Conservation (phyloP, 2,888 invertebrate species). For the Melikaiella ostensackeni region DNA sequence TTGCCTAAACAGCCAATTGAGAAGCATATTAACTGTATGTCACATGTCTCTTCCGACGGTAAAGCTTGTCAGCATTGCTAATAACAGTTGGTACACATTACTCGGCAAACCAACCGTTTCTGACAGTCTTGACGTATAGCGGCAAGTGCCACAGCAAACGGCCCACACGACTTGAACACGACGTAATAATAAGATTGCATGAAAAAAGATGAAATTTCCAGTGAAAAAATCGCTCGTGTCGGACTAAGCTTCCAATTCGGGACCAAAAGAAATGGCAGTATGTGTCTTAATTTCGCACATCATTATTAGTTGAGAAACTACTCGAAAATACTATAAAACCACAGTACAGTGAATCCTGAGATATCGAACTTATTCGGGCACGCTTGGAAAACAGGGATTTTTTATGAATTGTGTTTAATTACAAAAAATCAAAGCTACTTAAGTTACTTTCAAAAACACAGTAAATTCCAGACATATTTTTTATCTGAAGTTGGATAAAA, state of each 20-base stretch:
- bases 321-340: no score
- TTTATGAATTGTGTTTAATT: no score
- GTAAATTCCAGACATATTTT: no score
- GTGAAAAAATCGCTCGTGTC: not conserved
- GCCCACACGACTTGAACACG: not conserved
- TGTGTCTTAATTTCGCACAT: no score
- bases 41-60: conserved; percentile 47
- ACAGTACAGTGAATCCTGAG: no score
- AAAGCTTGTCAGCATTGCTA: conserved; percentile 51
- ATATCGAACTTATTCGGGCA: no score
- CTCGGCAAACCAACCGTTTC: conserved; percentile 9
- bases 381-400: no score
- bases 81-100: conserved; percentile 43
- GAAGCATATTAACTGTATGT: conserved; percentile 59
- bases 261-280: not conserved
- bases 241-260: not conserved
- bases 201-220: not conserved
- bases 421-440: no score
- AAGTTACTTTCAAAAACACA: no score
- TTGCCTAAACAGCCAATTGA: conserved; percentile 56
- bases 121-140: conserved; percentile 25
- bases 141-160: not conserved
- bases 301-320: no score
- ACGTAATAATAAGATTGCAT: not conserved
- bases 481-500: no score